Percentiles rank a stretch among this genome's conserved stretches.
phyloP scores from a whole-genome alignment of 2,113 vertebrate species.

The Mus musculus region GRCm39 chr5:74498001-74498500 shows the following conservation, averaged over 20 bases:
- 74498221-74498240: neutral
- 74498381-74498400: neutral
- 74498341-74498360: neutral
- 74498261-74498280: neutral
- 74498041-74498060: neutral
- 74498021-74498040: neutral
- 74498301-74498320: neutral
- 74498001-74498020: neutral
- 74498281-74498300: neutral
- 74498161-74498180: neutral
- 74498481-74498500: neutral
- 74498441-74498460: rapidly evolving
- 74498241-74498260: neutral
- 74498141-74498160: slow-evolving; percentile 33
- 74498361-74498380: neutral
- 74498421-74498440: too few relatives aligned
- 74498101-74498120: slow-evolving; percentile 23
- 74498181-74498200: neutral
- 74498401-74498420: neutral
- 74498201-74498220: neutral
- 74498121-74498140: neutral
- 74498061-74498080: neutral
- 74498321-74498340: neutral
- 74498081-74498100: neutral
- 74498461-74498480: neutral